Evolutionary conservation across 2,888 invertebrate genomes (phyloP).

Genomic region (Eumerus sabulonum): DNA sequence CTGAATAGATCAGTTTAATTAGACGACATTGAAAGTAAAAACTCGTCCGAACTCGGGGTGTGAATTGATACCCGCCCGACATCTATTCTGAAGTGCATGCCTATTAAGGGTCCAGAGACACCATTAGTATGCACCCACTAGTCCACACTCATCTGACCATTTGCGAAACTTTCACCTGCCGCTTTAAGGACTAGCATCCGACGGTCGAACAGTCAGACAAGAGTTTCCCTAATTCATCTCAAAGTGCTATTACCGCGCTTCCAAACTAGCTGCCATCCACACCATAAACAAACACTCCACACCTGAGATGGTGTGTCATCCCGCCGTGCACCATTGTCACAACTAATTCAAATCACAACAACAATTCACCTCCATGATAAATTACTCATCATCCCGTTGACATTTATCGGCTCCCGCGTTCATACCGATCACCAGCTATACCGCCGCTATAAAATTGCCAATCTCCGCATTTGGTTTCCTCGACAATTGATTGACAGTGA

Average conservation of each 20-base stretch:
- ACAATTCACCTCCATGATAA: slow-evolving; percentile 65
- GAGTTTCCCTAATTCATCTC: slow-evolving; percentile 53
- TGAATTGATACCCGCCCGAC: too few species aligned
- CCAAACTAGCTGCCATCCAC: slow-evolving; percentile 43
- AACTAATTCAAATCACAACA: slow-evolving; percentile 64
- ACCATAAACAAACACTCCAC: slow-evolving; percentile 52
- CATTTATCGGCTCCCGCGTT: slow-evolving; percentile 60
- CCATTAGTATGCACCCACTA: not conserved
- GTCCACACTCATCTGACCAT: too few species aligned
- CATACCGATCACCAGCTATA: slow-evolving; percentile 58
- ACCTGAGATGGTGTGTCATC: slow-evolving; percentile 45
- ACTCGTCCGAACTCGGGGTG: too few species aligned
- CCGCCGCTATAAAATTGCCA: slow-evolving; percentile 55
- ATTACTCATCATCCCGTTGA: slow-evolving; percentile 63
- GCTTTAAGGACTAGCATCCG: slow-evolving; percentile 43
- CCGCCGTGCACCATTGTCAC: slow-evolving; percentile 25
- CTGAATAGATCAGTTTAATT: too few species aligned
- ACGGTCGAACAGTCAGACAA: slow-evolving; percentile 29
- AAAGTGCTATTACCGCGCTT: slow-evolving; percentile 52
- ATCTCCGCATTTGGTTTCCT: slow-evolving; percentile 64
- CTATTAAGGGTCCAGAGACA: too few species aligned
- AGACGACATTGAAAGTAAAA: too few species aligned
- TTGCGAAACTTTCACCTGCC: slow-evolving; percentile 38
- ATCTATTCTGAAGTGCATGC: too few species aligned
- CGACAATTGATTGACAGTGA: slow-evolving; percentile 64